phyloP scores from a whole-genome alignment of 23 tunicate genomes.

The Halocynthia roretzi region DNA sequence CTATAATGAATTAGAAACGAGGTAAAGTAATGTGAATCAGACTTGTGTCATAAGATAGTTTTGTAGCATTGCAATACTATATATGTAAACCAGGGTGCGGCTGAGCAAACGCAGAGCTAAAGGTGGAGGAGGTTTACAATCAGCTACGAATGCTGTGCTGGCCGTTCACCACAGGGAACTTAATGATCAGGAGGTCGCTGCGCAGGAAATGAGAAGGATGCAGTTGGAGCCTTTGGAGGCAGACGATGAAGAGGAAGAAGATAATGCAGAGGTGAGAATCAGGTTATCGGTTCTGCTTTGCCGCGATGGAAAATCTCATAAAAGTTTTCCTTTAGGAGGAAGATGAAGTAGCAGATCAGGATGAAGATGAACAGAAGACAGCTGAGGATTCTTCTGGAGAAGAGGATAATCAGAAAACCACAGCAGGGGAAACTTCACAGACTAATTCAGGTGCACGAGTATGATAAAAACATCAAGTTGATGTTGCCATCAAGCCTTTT shows the following conservation, averaged over 20 bases:
- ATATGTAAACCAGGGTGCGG: constrained; percentile 49
- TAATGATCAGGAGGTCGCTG: constrained; percentile 80
- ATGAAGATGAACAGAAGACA: constrained; percentile 13
- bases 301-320: too few relatives aligned
- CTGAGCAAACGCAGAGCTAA: constrained; percentile 88
- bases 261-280: constrained; percentile 3
- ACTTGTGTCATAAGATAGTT: too few relatives aligned
- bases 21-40: constrained; percentile 18
- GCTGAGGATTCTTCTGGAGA: constrained; percentile 1
- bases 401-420: background rate
- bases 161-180: constrained; percentile 68
- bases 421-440: background rate
- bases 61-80: too few relatives aligned
- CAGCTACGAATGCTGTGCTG: constrained; percentile 85
- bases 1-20: constrained; percentile 94
- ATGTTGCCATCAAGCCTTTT: too few relatives aligned
- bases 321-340: constrained; percentile 2
- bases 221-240: constrained; percentile 81
- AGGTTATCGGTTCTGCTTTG: too few relatives aligned
- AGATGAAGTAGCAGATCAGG: constrained; percentile 13
- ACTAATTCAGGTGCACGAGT: background rate
- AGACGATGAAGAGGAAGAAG: constrained; percentile 70
- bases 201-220: constrained; percentile 83
- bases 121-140: constrained; percentile 78
- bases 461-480: too few relatives aligned